Percentiles rank a stretch among this genome's conserved stretches.
These are phyloP conservation scores for Otolemur garnettii DNA, from an alignment of 2,113 vertebrate genomes.

Conservation along the genomic window DNA sequence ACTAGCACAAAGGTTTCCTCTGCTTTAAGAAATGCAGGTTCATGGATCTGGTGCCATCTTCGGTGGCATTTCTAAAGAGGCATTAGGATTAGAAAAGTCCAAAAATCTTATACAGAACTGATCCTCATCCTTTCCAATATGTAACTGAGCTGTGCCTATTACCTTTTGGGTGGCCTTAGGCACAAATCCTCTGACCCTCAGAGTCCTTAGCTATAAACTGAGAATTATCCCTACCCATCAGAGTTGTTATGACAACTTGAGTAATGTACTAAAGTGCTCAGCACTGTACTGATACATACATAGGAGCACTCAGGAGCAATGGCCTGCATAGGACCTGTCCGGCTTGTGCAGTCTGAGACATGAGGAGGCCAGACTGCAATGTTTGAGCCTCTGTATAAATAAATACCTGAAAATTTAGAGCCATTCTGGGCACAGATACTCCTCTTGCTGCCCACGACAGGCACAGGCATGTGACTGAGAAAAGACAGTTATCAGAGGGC, in stretches of 20 bases:
- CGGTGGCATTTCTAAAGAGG: not conserved
- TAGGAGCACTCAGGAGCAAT: not conserved
- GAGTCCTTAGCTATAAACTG: not conserved
- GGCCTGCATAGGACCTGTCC: not conserved
- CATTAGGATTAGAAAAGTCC: not conserved
- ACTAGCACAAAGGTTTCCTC: not conserved
- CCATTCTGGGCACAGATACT: not conserved
- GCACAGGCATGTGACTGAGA: not conserved
- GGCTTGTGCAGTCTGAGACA: not conserved
- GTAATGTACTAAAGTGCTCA: not conserved
- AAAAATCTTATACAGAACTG: not conserved
- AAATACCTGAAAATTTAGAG: not conserved
- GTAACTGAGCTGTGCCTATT: not conserved
- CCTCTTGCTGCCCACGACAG: not conserved
- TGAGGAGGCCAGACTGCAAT: not conserved
- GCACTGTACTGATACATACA: accelerated
- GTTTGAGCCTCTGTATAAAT: not conserved
- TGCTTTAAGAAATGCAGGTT: not conserved
- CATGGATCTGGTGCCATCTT: not conserved
- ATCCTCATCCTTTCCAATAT: not conserved
- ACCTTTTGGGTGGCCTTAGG: not conserved
- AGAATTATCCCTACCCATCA: not conserved
- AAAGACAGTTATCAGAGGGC: not conserved
- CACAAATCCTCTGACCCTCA: not conserved
- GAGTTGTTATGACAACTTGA: not conserved